A percentile compares a stretch with the other conserved stretches of the same genome.
Conservation (phyloP, 1,140 invertebrate species). For the Aphelenchoides besseyi region DNA sequence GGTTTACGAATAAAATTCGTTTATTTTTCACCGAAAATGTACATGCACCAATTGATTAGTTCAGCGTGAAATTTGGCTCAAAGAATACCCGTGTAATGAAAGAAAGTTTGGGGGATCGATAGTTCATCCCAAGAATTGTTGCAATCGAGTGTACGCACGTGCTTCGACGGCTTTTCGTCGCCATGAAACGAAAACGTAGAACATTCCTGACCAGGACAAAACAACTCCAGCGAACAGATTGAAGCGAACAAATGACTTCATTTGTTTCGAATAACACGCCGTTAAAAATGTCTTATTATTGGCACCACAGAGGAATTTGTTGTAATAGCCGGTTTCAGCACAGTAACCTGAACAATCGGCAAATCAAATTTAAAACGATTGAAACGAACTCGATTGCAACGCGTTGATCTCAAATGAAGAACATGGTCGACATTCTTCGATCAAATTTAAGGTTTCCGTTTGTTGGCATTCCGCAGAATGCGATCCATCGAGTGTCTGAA, state of each 20-base stretch:
- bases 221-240: slow-evolving; percentile 22
- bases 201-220: not conserved
- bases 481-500: no score
- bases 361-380: not conserved
- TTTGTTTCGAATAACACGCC: slow-evolving; percentile 23
- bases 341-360: slow-evolving; percentile 24
- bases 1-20: not conserved
- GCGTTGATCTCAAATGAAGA: slow-evolving; percentile 32
- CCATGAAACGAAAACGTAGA: slow-evolving; percentile 26
- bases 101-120: no score
- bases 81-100: slow-evolving; percentile 1
- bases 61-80: not conserved
- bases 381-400: slow-evolving; percentile 26
- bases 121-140: slow-evolving; percentile 24
- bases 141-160: slow-evolving; percentile 21
- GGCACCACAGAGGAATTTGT: slow-evolving; percentile 28
- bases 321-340: slow-evolving; percentile 24
- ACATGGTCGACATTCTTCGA: slow-evolving; percentile 24
- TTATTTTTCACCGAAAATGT: not conserved
- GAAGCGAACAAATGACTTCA: slow-evolving; percentile 13
- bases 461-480: not conserved
- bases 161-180: slow-evolving; percentile 23
- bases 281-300: slow-evolving; percentile 25
- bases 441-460: slow-evolving; percentile 13
- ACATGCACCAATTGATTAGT: not conserved